Percentiles rank a stretch among this genome's conserved stretches.
These are phyloP conservation scores for Xiphophorus hellerii DNA, from an alignment of 2,113 vertebrate genomes.

Conservation along the genomic window DNA sequence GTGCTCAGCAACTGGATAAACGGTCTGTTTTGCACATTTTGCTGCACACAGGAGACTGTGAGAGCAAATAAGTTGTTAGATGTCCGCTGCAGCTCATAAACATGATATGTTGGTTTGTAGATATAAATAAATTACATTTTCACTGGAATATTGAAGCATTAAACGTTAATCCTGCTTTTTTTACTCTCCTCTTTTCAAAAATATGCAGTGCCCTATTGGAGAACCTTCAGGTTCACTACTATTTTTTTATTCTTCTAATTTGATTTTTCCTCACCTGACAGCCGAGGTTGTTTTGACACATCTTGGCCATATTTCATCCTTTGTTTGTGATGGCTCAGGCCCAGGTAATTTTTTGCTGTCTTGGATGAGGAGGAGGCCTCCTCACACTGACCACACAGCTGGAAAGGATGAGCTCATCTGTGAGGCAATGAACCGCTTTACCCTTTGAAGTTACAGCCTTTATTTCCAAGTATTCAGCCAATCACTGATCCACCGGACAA, in stretches of 20 bases:
- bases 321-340: not conserved
- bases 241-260: not conserved
- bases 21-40: too few species aligned
- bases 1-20: too few species aligned
- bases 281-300: not conserved
- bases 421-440: conserved; percentile 28
- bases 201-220: not conserved
- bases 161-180: not conserved
- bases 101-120: too few species aligned
- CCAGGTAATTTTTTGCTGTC: conserved; percentile 6
- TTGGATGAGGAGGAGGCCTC: not conserved
- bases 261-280: not conserved
- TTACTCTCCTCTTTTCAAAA: not conserved
- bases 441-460: conserved; percentile 19
- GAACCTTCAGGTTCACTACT: too few species aligned
- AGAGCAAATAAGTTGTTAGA: too few species aligned
- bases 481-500: conserved; percentile 27
- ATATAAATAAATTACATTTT: too few species aligned
- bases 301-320: not conserved
- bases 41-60: too few species aligned
- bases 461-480: conserved; percentile 27
- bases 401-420: conserved; percentile 42
- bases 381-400: conserved; percentile 20
- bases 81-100: too few species aligned
- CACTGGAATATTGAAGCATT: not conserved